Evolutionary conservation across 1,140 invertebrate species (phyloP).

Genomic region (Gonatopus flavifemur): DNA sequence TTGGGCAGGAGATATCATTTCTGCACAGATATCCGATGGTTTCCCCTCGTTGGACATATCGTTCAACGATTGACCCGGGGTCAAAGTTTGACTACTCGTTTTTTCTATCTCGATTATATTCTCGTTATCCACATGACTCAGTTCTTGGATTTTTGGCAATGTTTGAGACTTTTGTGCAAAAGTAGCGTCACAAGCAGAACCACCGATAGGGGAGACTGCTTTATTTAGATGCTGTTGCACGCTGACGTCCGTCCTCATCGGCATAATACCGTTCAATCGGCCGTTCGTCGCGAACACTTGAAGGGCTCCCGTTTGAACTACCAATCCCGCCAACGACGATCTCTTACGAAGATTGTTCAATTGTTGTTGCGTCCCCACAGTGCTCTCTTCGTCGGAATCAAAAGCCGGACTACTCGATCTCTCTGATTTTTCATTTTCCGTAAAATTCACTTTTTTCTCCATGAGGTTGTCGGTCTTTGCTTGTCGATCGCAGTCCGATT

Average conservation of each 20-base stretch:
- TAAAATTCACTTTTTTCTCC: too few species aligned
- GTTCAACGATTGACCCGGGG: conserved; percentile 48
- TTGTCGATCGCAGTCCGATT: conserved; percentile 9
- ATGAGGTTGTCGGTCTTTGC: conserved; percentile 16
- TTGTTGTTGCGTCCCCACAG: conserved; percentile 48
- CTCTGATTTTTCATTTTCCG: conserved; percentile 72
- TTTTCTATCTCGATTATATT: conserved; percentile 53
- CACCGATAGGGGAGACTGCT: conserved; percentile 34
- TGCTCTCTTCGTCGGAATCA: conserved; percentile 90
- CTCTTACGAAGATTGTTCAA: conserved; percentile 55
- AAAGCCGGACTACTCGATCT: conserved; percentile 92
- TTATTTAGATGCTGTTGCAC: conserved; percentile 19
- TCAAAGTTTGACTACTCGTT: conserved; percentile 52
- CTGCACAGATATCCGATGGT: conserved; percentile 27
- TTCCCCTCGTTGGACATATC: conserved; percentile 31
- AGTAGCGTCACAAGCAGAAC: conserved; percentile 39
- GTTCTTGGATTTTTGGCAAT: conserved; percentile 70
- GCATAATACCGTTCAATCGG: conserved; percentile 61
- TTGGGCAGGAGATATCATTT: conserved; percentile 47
- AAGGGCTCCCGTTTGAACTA: conserved; percentile 65
- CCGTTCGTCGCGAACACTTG: conserved; percentile 62
- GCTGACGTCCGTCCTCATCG: conserved; percentile 50
- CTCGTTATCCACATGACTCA: conserved; percentile 64
- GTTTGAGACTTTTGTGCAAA: conserved; percentile 56
- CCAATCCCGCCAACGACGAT: conserved; percentile 65